Evolutionary conservation across 2,797 vertebrate species (phyloP).

Genomic region (Sebastes taczanowskii): DNA sequence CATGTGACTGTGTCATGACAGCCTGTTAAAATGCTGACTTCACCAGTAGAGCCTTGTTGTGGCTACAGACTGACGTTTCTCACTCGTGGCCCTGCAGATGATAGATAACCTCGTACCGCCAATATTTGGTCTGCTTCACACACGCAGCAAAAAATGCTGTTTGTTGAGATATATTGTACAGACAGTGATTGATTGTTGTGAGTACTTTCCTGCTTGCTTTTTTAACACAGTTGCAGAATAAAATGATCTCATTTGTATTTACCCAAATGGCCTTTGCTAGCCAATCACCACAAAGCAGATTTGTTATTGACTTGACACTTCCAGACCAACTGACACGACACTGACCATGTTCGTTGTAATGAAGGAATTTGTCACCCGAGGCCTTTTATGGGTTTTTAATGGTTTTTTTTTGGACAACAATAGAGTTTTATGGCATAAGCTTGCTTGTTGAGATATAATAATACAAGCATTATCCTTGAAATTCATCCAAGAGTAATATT

Average conservation of each 20-base stretch:
- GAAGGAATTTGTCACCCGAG: neutral
- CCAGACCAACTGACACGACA: neutral
- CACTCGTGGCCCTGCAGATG: neutral
- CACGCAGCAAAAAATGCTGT: neutral
- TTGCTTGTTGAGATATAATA: neutral
- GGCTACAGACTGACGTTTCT: neutral
- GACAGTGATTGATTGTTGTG: neutral
- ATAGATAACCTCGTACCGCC: neutral
- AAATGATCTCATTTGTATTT: neutral
- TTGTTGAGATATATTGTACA: neutral
- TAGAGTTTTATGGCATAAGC: neutral
- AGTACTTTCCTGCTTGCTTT: too few species aligned
- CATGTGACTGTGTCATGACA: constrained; percentile 4
- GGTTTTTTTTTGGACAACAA: neutral
- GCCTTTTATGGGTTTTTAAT: neutral
- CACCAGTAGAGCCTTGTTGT: neutral
- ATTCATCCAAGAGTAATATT: neutral
- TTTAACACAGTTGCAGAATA: neutral
- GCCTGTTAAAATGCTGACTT: neutral
- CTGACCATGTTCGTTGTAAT: neutral
- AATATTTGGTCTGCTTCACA: neutral
- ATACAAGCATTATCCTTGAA: neutral
- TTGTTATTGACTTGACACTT: neutral
- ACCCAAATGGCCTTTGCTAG: neutral
- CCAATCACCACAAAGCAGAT: neutral